Evolutionary conservation across 1,140 invertebrate genomes (phyloP).

Genomic region (Drosophila bocki): DNA sequence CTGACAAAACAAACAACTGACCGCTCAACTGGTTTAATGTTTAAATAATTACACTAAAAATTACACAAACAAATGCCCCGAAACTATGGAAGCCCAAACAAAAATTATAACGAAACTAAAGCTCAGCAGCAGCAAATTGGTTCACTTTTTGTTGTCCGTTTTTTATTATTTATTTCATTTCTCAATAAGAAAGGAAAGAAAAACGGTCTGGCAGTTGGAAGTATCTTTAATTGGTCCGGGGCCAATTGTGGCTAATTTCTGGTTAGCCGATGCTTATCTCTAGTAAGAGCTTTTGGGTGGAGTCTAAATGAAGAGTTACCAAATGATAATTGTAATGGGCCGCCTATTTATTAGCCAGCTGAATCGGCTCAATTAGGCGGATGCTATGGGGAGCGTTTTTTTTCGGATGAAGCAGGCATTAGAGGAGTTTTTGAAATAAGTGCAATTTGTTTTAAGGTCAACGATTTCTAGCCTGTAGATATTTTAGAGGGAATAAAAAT

Average conservation of each 20-base stretch:
- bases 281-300: slow-evolving; percentile 31
- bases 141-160: slow-evolving; percentile 35
- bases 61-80: slow-evolving; percentile 48
- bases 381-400: not conserved
- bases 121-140: slow-evolving; percentile 46
- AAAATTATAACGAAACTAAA: slow-evolving; percentile 71
- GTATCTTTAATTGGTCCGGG: slow-evolving; percentile 41
- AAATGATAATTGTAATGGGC: slow-evolving; percentile 50
- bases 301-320: slow-evolving; percentile 48
- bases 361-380: slow-evolving; percentile 17
- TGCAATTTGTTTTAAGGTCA: slow-evolving; percentile 19
- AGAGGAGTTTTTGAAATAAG: slow-evolving; percentile 6
- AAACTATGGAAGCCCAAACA: slow-evolving; percentile 55
- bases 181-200: slow-evolving; percentile 16
- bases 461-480: not conserved
- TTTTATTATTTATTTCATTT: slow-evolving; percentile 11
- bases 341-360: slow-evolving; percentile 39
- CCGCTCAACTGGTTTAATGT: slow-evolving; percentile 72
- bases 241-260: slow-evolving; percentile 51
- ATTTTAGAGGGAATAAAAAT: too few relatives aligned
- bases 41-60: slow-evolving; percentile 79
- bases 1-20: slow-evolving; percentile 38
- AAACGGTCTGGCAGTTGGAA: slow-evolving; percentile 18
- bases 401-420: not conserved
- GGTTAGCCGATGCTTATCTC: slow-evolving; percentile 44